Conservation (phyloP, 2,113 vertebrate species). For the Capreolus pygargus region DNA sequence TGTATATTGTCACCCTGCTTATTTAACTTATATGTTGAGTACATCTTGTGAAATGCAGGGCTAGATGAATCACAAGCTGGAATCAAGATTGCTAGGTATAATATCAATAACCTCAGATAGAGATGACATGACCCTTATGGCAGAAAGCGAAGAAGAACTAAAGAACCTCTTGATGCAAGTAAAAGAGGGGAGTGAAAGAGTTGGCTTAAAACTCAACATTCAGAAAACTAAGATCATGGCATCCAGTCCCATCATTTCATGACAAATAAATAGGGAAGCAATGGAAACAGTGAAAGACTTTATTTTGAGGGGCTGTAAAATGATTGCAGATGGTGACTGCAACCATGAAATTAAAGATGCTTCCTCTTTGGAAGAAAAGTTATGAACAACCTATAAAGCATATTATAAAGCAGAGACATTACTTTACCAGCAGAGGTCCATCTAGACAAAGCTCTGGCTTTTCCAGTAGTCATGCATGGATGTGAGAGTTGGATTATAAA, state of each 20-base stretch:
- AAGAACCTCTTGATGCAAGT: not conserved
- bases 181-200: not conserved
- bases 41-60: not conserved
- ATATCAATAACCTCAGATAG: not conserved
- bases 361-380: not conserved
- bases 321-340: not conserved
- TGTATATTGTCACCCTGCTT: not conserved
- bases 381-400: not conserved
- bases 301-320: not conserved
- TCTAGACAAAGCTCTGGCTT: not conserved
- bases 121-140: not conserved
- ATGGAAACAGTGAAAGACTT: rapidly evolving
- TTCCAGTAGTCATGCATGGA: not conserved
- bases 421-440: not conserved
- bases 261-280: not conserved
- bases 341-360: not conserved
- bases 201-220: not conserved
- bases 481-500: not conserved
- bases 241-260: not conserved
- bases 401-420: not conserved
- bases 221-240: not conserved
- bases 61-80: not conserved
- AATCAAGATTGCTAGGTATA: not conserved
- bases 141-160: not conserved
- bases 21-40: not conserved